These are phyloP conservation scores for Recurvirostra avosetta DNA, from an alignment of 2,113 vertebrate species.

Conservation along the genomic window DNA sequence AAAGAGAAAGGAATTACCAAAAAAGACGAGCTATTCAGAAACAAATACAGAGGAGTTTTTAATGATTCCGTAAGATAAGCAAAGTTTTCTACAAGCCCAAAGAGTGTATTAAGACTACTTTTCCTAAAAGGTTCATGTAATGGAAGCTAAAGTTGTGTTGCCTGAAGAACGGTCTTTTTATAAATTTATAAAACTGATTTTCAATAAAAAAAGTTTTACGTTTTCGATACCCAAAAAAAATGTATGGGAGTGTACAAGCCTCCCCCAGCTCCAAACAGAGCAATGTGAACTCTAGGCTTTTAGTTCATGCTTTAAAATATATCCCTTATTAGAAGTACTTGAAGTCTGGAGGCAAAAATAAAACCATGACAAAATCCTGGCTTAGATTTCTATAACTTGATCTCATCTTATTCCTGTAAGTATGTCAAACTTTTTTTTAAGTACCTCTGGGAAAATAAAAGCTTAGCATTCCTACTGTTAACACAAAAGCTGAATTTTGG, in stretches of 20 bases:
- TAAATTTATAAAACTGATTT: background rate
- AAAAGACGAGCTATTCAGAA: background rate
- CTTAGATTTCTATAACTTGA: slow-evolving; percentile 37
- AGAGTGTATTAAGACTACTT: background rate
- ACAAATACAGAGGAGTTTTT: background rate
- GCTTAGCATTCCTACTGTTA: slow-evolving; percentile 54
- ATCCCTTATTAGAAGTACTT: slow-evolving; percentile 45
- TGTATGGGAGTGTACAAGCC: background rate
- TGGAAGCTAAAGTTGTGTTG: background rate
- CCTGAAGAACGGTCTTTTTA: background rate
- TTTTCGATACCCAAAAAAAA: background rate
- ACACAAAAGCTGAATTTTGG: slow-evolving; percentile 51
- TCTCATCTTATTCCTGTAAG: slow-evolving; percentile 49
- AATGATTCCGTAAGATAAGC: background rate
- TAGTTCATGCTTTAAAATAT: slow-evolving; percentile 45
- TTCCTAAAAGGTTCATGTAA: background rate
- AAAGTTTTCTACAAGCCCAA: background rate
- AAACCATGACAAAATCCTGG: slow-evolving; percentile 56
- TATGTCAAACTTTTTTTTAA: slow-evolving; percentile 39
- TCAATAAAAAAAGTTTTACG: background rate
- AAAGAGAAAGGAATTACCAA: slow-evolving; percentile 15
- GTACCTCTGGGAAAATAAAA: slow-evolving; percentile 60
- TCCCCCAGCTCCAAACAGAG: background rate
- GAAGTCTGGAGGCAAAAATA: slow-evolving; percentile 54
- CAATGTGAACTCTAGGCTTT: slow-evolving; percentile 25